These are phyloP conservation scores for Gymnodraco acuticeps DNA, from an alignment of 2,797 vertebrate species.

Conservation along the genomic window DNA sequence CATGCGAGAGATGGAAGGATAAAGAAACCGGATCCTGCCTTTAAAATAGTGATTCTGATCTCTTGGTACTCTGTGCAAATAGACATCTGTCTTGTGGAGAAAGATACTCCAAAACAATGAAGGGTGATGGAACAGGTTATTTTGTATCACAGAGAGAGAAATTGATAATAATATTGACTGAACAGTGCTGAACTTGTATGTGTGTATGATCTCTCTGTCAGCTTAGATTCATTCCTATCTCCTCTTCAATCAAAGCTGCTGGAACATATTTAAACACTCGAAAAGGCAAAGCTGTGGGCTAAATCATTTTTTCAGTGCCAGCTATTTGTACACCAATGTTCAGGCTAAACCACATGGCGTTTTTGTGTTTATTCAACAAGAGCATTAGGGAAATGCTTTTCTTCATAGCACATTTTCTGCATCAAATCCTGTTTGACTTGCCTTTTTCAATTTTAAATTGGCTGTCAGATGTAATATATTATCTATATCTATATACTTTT, in stretches of 20 bases:
- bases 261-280: conserved; percentile 27
- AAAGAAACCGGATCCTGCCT: conserved; percentile 53
- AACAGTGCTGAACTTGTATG: conserved; percentile 3
- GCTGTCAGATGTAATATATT: neutral
- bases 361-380: neutral
- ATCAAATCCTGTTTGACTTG: neutral
- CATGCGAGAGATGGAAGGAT: conserved; percentile 28
- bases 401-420: neutral
- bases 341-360: neutral
- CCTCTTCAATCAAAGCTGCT: conserved; percentile 28
- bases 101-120: conserved; percentile 20
- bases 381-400: neutral
- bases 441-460: neutral
- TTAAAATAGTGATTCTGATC: conserved; percentile 66
- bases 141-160: no score
- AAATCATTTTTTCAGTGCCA: conserved; percentile 36
- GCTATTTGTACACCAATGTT: conserved; percentile 13
- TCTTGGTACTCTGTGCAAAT: conserved; percentile 31
- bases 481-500: neutral
- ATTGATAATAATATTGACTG: no score
- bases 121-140: conserved; percentile 11
- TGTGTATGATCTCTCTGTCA: conserved; percentile 24
- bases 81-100: conserved; percentile 8
- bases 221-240: conserved; percentile 31
- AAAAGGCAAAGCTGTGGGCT: conserved; percentile 33